These are phyloP conservation scores for Rhagoletis zephyria DNA, from an alignment of 1,140 invertebrate species.

Conservation along the genomic window DNA sequence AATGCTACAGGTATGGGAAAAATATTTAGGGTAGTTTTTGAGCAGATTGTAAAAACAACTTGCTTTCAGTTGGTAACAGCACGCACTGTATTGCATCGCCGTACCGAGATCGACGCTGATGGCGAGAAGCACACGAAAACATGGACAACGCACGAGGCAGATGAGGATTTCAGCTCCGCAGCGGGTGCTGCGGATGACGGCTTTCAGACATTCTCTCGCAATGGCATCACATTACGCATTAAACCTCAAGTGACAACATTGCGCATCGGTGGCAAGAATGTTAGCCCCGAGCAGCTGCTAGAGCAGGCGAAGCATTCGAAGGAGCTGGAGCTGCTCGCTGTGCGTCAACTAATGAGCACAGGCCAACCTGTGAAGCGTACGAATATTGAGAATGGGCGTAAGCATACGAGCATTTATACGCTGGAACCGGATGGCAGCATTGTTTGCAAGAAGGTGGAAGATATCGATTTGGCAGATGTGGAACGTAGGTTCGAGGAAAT, in stretches of 20 bases:
- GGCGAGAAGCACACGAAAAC: not conserved
- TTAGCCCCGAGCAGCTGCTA: conserved; percentile 2
- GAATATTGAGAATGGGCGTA: conserved; percentile 24
- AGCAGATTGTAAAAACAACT: not conserved
- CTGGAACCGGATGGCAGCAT: conserved; percentile 37
- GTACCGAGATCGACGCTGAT: not conserved
- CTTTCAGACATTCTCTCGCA: not conserved
- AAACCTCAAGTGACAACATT: not conserved
- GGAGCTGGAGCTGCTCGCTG: not conserved
- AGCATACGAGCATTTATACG: conserved; percentile 38
- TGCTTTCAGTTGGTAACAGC: conserved; percentile 8
- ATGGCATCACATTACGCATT: not conserved
- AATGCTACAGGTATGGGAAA: not conserved
- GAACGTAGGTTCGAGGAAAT: not conserved
- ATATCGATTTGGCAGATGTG: conserved; percentile 6
- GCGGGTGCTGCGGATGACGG: not conserved
- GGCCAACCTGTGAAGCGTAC: not conserved
- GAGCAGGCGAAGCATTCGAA: conserved; percentile 7
- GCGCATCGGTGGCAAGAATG: conserved; percentile 2
- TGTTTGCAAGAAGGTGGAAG: conserved; percentile 11
- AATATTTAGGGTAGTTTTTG: not conserved
- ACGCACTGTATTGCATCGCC: not conserved
- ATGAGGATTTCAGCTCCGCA: not conserved
- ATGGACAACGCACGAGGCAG: not conserved
- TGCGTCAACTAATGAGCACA: conserved; percentile 17